These are phyloP conservation scores for Drosophila kuntzei DNA, from an alignment of 2,888 invertebrate genomes.

Conservation along the genomic window DNA sequence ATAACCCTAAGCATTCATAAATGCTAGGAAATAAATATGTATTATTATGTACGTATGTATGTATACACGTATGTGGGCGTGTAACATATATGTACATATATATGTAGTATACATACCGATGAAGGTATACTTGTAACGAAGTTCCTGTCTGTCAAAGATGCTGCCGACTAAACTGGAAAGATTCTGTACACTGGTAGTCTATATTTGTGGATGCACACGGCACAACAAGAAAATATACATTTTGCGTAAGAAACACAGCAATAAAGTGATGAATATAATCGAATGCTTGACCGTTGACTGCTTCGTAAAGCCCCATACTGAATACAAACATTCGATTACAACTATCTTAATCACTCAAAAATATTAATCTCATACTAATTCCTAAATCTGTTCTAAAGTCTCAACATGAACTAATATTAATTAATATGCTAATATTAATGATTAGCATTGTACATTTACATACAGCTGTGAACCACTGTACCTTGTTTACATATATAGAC, in stretches of 20 bases:
- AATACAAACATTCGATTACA: constrained; percentile 21
- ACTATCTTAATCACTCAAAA: background rate
- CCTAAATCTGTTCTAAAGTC: background rate
- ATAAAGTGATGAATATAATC: constrained; percentile 65
- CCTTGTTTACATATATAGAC: constrained; percentile 16
- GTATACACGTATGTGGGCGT: background rate
- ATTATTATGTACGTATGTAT: no score
- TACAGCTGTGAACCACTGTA: constrained; percentile 11
- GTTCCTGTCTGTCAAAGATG: constrained; percentile 88
- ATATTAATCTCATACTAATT: background rate
- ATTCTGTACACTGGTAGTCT: constrained; percentile 87
- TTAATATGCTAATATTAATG: constrained; percentile 2
- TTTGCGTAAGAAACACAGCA: constrained; percentile 80
- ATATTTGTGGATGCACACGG: constrained; percentile 88
- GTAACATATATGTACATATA: background rate
- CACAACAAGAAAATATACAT: constrained; percentile 86
- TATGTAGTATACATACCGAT: constrained; percentile 56
- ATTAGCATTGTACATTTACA: background rate
- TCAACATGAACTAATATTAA: background rate
- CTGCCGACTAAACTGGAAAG: constrained; percentile 87
- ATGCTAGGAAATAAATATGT: no score
- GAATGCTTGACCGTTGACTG: constrained; percentile 43
- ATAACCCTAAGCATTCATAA: no score
- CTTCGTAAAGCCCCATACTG: constrained; percentile 14
- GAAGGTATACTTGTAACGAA: constrained; percentile 83